Evolutionary conservation across 2,888 invertebrate genomes (phyloP), one percentile per base, ranked within the genome.

Genomic region (Lepidocyrtinus sp.): DNA sequence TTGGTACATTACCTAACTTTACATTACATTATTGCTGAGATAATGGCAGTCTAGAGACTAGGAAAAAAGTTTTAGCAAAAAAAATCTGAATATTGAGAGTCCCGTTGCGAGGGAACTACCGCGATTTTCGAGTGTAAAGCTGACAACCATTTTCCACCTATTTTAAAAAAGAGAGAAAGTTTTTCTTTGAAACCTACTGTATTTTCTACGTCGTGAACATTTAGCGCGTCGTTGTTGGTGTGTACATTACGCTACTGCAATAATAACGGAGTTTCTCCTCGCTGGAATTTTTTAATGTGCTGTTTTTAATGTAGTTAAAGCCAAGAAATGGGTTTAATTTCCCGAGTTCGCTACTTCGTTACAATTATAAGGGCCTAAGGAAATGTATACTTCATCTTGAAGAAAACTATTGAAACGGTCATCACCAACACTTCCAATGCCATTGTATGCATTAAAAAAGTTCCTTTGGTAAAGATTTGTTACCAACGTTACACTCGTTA

Each of bases 1-100:
- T 26, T n/a, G 15, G 55, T 59, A 25, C 27, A 36, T 36, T 71
- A 36, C 64, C 5, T 50, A 63, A 15, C 64, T 63, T 72, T 75
- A 75, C 75, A 68, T 68, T 68, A 68, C 75, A 55, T 75, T 75
- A 75, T 75, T 75, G 68, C 65, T 59, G 26, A 75, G 68, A 75
- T 75, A 75, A 75, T 75, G 75, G 75, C 68, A 75, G 75, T 62
- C 68, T 22, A 46, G 75, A 68, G 75, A 75, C 46, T 59, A 45
- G 73, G 26, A 67, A 67, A 36, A 74, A 67, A 50, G 25, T 75
- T 75, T 75, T 22, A 3, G 15, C 7, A 21, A 9, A 17, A 17
- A 55, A 17, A 55, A 17, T 9, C n/a, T n/a, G 59, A n/a, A 59
- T n/a, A 19, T 17, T 19, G 19, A 59, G 59, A n/a, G 19, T n/a